Percentiles rank a stretch among this genome's conserved stretches.
These are phyloP conservation scores for Bradypodion ventrale DNA, from an alignment of 2,797 vertebrate species.

Conservation along the genomic window DNA sequence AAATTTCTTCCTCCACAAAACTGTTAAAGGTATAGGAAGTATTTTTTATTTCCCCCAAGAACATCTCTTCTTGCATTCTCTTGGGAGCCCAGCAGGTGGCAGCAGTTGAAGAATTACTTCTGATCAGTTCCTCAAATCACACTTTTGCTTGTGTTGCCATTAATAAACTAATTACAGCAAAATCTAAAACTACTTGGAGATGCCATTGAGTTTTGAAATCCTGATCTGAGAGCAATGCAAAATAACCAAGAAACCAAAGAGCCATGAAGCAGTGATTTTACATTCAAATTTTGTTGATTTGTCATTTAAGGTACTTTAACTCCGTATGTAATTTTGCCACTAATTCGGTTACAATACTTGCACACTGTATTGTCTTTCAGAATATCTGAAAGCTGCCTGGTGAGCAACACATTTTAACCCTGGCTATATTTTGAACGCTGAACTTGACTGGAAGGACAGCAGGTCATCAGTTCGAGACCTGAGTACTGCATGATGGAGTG, in stretches of 20 bases:
- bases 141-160: no score
- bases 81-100: constrained; percentile 3
- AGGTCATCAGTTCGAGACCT: no score
- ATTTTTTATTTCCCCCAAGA: not conserved
- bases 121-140: no score
- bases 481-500: no score
- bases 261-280: not conserved
- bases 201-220: not conserved
- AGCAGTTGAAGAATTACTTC: not conserved
- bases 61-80: not conserved
- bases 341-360: not conserved
- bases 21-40: not conserved
- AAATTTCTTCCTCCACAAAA: no score
- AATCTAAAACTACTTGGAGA: not conserved
- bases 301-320: not conserved
- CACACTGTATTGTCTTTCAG: not conserved
- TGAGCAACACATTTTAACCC: not conserved
- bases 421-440: not conserved
- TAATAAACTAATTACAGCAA: not conserved
- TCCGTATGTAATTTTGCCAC: not conserved
- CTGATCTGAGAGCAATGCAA: not conserved
- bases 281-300: not conserved
- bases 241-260: not conserved
- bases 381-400: not conserved
- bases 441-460: no score